Evolutionary conservation across 2,113 vertebrate genomes (phyloP), one percentile per base, ranked within the genome.

Genomic region (Scalopus aquaticus): DNA sequence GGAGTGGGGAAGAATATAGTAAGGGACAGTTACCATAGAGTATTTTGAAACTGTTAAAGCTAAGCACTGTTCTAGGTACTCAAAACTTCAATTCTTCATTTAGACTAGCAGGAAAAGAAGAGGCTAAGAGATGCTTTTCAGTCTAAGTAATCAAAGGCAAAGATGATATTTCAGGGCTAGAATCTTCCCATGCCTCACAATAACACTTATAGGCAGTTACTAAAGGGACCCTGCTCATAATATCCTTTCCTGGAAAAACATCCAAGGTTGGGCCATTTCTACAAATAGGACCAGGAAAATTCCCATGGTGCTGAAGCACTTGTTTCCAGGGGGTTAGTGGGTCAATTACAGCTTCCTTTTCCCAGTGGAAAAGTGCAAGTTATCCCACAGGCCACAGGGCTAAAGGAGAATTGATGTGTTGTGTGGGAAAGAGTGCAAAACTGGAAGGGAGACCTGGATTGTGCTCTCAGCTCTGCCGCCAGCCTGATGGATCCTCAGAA

Each of bases 281-380:
- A 97, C 88, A 94, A 94, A 97, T 91, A 96, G 95, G 96, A 96
- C 95, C 95, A 94, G 95, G 96, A 95, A 91, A 94, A 95, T 97
- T 97, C 96, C 94, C 96, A 97, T 97, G 95, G 77, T 85, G 32
- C 90, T 67, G n/a, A 84, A 88, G 72, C 92, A 92, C 94, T 96
- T 89, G 87, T 91, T 90, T 95, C 84, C 88, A 94, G 94, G 58
- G 87, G 86, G 88, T 92, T 67, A 96, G 85, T 78, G 91, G 96
- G 93, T 97, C 95, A 97, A 60, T 28, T 62, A 67, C 80, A 91
- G 54, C 69, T 96, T 92, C 95, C 81, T 96, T 96, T 92, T 97
- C 96, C 96, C 97, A 95, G 92, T 85, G 88, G 96, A 88, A 54
- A 85, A 80, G 93, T 54, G n/a, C 54, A 80, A 90, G 83, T 60